phyloP scores from a whole-genome alignment of 1,140 invertebrate genomes.

The Ips nitidus region DNA sequence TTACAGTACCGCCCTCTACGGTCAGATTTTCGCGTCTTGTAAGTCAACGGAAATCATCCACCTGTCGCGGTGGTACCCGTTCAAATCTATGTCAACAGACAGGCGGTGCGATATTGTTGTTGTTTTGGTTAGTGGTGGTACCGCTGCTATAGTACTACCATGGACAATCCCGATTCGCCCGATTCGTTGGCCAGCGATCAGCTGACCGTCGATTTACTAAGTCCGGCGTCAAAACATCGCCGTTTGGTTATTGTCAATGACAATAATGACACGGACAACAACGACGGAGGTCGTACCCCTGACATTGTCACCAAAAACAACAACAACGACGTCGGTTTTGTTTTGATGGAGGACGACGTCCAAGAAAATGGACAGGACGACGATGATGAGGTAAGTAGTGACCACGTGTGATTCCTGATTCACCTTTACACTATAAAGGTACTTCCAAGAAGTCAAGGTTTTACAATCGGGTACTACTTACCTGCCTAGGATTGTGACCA shows the following conservation, averaged over 20 bases:
- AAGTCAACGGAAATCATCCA: not conserved
- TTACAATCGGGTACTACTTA: not conserved
- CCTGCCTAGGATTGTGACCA: not conserved
- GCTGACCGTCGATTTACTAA: slow-evolving; percentile 48
- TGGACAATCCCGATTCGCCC: slow-evolving; percentile 51
- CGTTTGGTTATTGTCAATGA: slow-evolving; percentile 40
- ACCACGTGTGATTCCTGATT: not conserved
- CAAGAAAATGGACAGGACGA: slow-evolving; percentile 53
- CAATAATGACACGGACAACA: slow-evolving; percentile 33
- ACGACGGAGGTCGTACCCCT: slow-evolving; percentile 45
- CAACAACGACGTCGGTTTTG: slow-evolving; percentile 63
- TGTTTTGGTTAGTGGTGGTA: not conserved
- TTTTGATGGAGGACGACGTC: slow-evolving; percentile 56
- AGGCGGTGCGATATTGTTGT: not conserved
- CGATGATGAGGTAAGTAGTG: slow-evolving; percentile 58
- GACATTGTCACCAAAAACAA: slow-evolving; percentile 53
- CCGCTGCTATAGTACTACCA: slow-evolving; percentile 9
- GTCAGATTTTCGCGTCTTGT: not conserved
- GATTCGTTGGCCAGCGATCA: slow-evolving; percentile 51
- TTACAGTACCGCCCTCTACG: slow-evolving; percentile 24
- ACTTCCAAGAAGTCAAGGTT: not conserved
- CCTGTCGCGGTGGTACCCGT: not conserved
- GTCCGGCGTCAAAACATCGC: slow-evolving; percentile 44
- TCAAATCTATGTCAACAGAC: slow-evolving; percentile 6
- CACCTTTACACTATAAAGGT: not conserved